Conservation (phyloP, 2,888 invertebrate genomes). For the Deroplatys truncata region DNA sequence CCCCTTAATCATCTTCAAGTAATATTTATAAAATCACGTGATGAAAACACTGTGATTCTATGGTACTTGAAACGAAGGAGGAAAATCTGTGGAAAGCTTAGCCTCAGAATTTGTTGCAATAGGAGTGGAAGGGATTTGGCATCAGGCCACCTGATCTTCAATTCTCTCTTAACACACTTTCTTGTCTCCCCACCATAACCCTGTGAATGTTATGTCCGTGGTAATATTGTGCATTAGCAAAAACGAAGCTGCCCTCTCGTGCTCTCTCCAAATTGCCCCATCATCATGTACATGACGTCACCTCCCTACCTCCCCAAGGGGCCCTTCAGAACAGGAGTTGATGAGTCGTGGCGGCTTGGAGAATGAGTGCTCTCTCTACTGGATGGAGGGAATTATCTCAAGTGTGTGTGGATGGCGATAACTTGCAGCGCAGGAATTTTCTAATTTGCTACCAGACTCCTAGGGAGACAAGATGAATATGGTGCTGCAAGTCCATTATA, state of each 20-base stretch:
- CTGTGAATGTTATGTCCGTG: not conserved
- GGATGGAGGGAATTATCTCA: slow-evolving; percentile 7
- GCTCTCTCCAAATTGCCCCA: not conserved
- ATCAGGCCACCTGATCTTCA: not conserved
- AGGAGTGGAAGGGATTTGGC: not conserved
- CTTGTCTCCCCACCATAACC: not conserved
- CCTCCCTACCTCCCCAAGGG: not conserved
- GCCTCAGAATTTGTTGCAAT: no score
- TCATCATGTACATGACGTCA: slow-evolving; percentile 10
- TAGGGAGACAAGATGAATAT: no score
- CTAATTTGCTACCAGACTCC: not conserved
- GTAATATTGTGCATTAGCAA: not conserved
- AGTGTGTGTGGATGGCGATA: not conserved
- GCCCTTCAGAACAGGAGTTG: slow-evolving; percentile 7
- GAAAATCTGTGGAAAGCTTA: no score
- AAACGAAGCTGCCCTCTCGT: not conserved
- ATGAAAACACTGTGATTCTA: no score
- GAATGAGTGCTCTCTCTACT: not conserved
- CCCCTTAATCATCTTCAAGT: no score
- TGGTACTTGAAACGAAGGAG: no score
- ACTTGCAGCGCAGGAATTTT: not conserved
- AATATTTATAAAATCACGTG: no score
- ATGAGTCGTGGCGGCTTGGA: slow-evolving; percentile 1
- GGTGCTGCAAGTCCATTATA: no score
- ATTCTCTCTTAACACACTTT: not conserved